phyloP scores from a whole-genome alignment of 2,797 vertebrate genomes.

The Muscicapa comitata region DNA sequence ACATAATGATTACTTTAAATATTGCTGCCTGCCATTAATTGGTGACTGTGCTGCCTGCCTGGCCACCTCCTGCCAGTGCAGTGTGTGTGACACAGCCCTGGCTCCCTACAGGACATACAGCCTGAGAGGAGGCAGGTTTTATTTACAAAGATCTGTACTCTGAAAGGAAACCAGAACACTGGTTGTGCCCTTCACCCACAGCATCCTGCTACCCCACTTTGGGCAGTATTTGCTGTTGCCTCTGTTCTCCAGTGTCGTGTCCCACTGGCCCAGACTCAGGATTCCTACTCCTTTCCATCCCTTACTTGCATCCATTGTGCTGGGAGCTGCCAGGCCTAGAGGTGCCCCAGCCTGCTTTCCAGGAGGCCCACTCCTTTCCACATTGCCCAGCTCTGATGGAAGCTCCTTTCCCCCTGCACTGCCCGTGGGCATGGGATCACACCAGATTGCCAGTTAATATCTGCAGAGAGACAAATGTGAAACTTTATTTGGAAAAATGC shows the following conservation, averaged over 20 bases:
- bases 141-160: neutral
- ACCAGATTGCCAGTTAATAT: neutral
- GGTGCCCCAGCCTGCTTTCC: neutral
- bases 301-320: neutral
- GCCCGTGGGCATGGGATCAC: neutral
- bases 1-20: neutral
- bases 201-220: neutral
- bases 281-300: neutral
- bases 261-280: neutral
- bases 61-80: neutral
- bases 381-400: neutral
- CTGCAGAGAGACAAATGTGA: neutral
- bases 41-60: neutral
- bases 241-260: accelerated
- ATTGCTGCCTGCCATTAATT: neutral
- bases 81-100: neutral
- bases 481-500: neutral
- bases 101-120: neutral
- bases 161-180: neutral
- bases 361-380: neutral
- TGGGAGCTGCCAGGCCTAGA: neutral
- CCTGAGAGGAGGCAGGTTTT: neutral
- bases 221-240: neutral
- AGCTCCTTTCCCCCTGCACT: neutral
- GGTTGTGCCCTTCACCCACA: neutral